A percentile compares a stretch with the other conserved stretches of the same genome.
Evolutionary conservation across 2,888 invertebrate genomes (phyloP).

Genomic region (Mythimna lalbum): DNA sequence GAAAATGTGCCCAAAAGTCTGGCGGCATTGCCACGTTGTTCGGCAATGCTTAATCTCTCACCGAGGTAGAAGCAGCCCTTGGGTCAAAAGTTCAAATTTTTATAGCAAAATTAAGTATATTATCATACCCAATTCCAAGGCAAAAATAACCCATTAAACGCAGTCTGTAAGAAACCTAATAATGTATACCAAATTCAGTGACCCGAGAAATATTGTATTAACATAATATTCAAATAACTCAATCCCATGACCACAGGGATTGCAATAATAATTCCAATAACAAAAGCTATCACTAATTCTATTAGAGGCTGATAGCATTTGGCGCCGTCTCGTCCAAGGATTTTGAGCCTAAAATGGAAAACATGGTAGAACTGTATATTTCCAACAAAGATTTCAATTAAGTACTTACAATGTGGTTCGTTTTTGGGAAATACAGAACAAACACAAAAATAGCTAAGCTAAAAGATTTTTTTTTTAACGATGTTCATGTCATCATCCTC

Average conservation of each 20-base stretch:
- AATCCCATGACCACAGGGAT: conserved; percentile 61
- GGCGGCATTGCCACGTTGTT: no score
- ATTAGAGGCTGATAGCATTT: conserved; percentile 41
- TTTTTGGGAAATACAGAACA: no score
- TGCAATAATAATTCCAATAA: conserved; percentile 71
- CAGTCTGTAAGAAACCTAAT: not conserved
- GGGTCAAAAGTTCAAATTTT: no score
- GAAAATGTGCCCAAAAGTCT: no score
- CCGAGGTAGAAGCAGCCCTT: no score
- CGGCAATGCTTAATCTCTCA: no score
- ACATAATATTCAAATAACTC: conserved; percentile 70
- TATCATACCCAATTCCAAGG: not conserved
- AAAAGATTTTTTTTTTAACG: no score
- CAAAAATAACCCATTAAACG: conserved; percentile 2
- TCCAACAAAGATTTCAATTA: conserved; percentile 7
- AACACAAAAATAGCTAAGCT: no score
- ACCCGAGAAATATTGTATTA: conserved; percentile 52
- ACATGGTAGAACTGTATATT: conserved; percentile 7
- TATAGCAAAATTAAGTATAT: not conserved
- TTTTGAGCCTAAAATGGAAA: conserved; percentile 28
- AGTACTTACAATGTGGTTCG: not conserved
- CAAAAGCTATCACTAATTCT: conserved; percentile 60
- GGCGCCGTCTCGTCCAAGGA: conserved; percentile 61
- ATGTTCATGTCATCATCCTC: no score
- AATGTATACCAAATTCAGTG: not conserved